These are phyloP conservation scores for Malurus cyaneus DNA, from an alignment of 2,113 vertebrate genomes.

Conservation along the genomic window DNA sequence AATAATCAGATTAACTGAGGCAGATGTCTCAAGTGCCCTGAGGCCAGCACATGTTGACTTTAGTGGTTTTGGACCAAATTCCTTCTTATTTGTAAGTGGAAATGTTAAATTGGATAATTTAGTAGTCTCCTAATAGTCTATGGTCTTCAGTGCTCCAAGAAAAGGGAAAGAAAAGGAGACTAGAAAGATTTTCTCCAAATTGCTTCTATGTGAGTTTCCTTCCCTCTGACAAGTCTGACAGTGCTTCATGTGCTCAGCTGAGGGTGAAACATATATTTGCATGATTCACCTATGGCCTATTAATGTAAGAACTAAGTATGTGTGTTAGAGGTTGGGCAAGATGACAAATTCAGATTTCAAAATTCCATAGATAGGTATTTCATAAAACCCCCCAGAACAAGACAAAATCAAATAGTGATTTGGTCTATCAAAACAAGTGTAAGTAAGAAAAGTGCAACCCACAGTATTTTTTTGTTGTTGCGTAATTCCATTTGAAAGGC, in stretches of 20 bases:
- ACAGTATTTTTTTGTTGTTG: not conserved
- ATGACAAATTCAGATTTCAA: not conserved
- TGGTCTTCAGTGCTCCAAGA: not conserved
- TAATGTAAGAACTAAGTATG: not conserved
- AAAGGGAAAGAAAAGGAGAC: not conserved
- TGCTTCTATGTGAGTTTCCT: not conserved
- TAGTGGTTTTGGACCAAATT: not conserved
- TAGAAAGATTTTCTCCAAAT: not conserved
- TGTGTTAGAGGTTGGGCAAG: not conserved
- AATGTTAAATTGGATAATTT: not conserved
- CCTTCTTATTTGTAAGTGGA: not conserved
- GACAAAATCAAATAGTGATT: not conserved
- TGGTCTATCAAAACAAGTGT: not conserved
- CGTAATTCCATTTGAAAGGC: not conserved
- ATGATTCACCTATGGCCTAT: not conserved
- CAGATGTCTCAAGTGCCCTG: not conserved
- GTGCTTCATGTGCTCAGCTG: not conserved
- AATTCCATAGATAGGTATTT: not conserved
- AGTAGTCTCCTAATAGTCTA: not conserved
- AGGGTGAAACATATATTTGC: accelerated
- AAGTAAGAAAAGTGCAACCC: not conserved
- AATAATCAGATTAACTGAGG: accelerated
- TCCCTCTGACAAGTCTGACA: not conserved
- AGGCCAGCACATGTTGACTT: not conserved
- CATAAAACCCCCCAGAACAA: not conserved